Evolutionary conservation across 2,797 vertebrate species (phyloP), one percentile per base, ranked within the genome.

Genomic region (Tenualosa ilisha): DNA sequence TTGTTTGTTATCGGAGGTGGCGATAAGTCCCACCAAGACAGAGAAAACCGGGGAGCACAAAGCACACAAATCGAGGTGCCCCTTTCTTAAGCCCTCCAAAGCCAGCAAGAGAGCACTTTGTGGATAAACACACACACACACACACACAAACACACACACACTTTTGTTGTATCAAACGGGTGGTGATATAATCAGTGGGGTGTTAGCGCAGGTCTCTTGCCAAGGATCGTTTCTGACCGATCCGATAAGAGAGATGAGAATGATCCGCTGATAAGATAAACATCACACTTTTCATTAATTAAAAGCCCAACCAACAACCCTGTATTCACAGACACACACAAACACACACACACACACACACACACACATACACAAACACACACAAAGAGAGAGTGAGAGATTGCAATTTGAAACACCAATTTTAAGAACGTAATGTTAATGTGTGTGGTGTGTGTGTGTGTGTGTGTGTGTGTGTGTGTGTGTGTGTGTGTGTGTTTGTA

Each of bases 251-350:
- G 91, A 93, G 94, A 93, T 90, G 90, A 90, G 90, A 93, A 87
- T 86, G 91, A 95, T 95, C 87, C 89, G 88, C 90, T 91, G 94
- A 95, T 95, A 94, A 96, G 94, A 95, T 94, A 94, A 94, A 92
- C 91, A 92, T 93, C 92, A 85, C 86, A 90, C 90, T 91, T 91
- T 89, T 82, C 92, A 94, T 95, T 95, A 94, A 95, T 95, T 95
- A 94, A 95, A 94, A 93, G 87, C 56, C 89, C 89, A 92, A 91
- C 12, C 3, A 40, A 43, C 68, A 9, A 75, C 68, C 31, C 31
- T 17, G 15, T n/a, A 8, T 13, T 20, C 68, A 43, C 37, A 31
- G 24, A 31, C 63, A 31, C 12, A 68, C 63, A 68, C 63, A 87
- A 89, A 89, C 88, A 89, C 65, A 46, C 50, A 85, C 87, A 75